Percentiles rank a stretch among this genome's conserved stretches.
Conservation (phyloP, 1,140 invertebrate species). For the Aphis craccivora region DNA sequence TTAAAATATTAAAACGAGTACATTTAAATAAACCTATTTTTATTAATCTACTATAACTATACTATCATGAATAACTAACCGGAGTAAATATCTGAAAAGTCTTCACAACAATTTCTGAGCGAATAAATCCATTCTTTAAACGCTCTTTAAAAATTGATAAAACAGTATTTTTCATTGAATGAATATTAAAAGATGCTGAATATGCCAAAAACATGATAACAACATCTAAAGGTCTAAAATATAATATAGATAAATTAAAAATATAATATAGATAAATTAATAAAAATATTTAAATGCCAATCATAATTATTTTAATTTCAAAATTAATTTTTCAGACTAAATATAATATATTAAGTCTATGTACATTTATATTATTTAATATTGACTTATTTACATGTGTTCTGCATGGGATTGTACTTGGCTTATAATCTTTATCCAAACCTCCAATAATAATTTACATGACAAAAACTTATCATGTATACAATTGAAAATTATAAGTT, state of each 20-base stretch:
- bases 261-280: slow-evolving; percentile 30
- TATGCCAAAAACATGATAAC: slow-evolving; percentile 61
- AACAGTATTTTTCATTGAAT: slow-evolving; percentile 55
- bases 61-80: background rate
- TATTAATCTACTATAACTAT: background rate
- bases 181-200: slow-evolving; percentile 58
- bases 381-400: slow-evolving; percentile 60
- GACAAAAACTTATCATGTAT: slow-evolving; percentile 59
- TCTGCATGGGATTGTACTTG: slow-evolving; percentile 56
- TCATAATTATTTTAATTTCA: background rate
- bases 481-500: slow-evolving; percentile 57
- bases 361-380: background rate
- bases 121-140: slow-evolving; percentile 55
- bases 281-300: background rate
- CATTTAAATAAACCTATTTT: background rate
- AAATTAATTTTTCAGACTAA: background rate
- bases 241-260: slow-evolving; percentile 40
- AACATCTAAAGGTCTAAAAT: slow-evolving; percentile 61
- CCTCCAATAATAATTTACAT: slow-evolving; percentile 59
- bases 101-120: slow-evolving; percentile 26
- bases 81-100: slow-evolving; percentile 53
- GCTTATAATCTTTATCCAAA: slow-evolving; percentile 62
- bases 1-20: slow-evolving; percentile 51
- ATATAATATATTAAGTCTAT: background rate
- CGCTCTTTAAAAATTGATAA: slow-evolving; percentile 52